Base-by-base conservation (phyloP, 1,140 invertebrate species). In the Drosophila baimaii region DNA sequence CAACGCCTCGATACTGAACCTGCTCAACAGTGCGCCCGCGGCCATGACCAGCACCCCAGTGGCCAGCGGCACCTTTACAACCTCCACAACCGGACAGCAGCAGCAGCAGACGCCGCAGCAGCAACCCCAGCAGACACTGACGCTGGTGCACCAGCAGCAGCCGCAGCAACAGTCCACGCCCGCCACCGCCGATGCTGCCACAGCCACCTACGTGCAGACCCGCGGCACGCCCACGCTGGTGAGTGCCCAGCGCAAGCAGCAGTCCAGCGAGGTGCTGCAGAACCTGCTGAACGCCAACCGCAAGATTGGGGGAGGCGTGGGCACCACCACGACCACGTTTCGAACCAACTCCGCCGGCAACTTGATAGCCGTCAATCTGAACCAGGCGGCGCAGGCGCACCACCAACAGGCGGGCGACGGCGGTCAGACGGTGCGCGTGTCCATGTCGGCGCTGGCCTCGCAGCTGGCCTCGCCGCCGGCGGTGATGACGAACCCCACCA, bases 21-120 rank as follows among this genome's bases (percentile, higher is more conserved):
- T 96, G 68, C 90, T 96, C 63, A 96, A 96, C 82, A 96, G 95
- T 81, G 95, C 94, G 44, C 95, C 95, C 41, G 95, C 95, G 10
- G 93, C 93, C 71, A 94, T 94, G 93, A 94, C 94, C 13, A 94
- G 94, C 66, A 93, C 92, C 1, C 91, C 91, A 7, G 91, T 92
- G 31, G 91, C 91, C n/a, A 92, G 91, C 61, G 91, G 86, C 31
- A 92, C 91, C 0, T 92, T 92, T 33, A 92, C 90, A 2, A 59
- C 91, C 71, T 92, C 72, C 65, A 91, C 72, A 69, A 91, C 90
- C 27, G 92, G 68, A 52, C 92, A 70, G 76, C 84, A 78, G 43
- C 79, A 77, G 44, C 77, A 77, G 39, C 80, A 70, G 78, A n/a
- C n/a, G 76, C 84, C 76, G 43, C 79, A 77, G 44, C 77, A 77